A percentile compares a stretch with the other conserved stretches of the same genome.
phyloP scores from a whole-genome alignment of 2,888 invertebrate species.

The Chouioia cunea region DNA sequence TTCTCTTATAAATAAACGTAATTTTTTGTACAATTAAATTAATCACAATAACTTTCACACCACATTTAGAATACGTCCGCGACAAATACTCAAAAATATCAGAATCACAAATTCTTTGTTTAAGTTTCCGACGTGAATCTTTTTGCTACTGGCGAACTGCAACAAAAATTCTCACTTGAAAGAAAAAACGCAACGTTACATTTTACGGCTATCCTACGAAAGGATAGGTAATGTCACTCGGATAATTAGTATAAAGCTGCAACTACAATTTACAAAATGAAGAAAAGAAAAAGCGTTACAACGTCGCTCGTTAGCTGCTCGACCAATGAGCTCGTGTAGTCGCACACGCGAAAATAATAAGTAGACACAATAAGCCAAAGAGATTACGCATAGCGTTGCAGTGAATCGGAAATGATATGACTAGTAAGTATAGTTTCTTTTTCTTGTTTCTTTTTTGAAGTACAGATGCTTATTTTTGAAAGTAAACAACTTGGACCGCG shows the following conservation, averaged over 20 bases:
- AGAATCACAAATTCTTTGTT: constrained; percentile 42
- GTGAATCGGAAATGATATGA: constrained; percentile 43
- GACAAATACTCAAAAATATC: constrained; percentile 18
- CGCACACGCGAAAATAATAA: constrained; percentile 21
- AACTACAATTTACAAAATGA: constrained; percentile 19
- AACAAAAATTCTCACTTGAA: constrained; percentile 10
- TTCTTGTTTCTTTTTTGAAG: background rate
- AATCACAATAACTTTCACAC: constrained; percentile 32
- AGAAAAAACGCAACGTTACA: constrained; percentile 23
- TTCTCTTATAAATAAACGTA: constrained; percentile 15
- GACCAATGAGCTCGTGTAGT: constrained; percentile 47
- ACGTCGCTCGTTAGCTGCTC: constrained; percentile 44
- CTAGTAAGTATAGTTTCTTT: constrained; percentile 46
- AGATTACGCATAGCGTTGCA: constrained; percentile 39
- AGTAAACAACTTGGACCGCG: constrained; percentile 24
- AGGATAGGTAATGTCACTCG: constrained; percentile 5
- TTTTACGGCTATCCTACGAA: constrained; percentile 11
- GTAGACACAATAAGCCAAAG: constrained; percentile 27
- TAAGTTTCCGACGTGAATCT: constrained; percentile 21
- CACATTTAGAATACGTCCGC: too few relatives aligned
- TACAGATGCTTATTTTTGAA: constrained; percentile 36
- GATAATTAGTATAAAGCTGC: background rate
- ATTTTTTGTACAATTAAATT: constrained; percentile 20
- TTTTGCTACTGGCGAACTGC: constrained; percentile 4
- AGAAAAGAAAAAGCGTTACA: constrained; percentile 18